Conservation (phyloP, 2,113 vertebrate species). For the Macrotus californicus region DNA sequence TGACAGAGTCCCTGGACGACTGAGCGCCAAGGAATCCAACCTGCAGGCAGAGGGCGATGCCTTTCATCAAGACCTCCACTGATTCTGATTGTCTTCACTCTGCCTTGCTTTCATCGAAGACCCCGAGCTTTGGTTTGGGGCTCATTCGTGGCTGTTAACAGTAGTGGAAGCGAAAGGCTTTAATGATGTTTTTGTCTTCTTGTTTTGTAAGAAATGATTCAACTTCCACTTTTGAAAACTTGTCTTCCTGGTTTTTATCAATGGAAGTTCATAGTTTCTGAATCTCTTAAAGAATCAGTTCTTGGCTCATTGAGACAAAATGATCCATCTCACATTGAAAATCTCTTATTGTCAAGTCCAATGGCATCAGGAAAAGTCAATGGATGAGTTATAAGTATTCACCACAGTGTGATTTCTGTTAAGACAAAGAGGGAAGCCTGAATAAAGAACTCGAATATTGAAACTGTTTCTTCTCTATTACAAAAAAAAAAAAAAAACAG, state of each 20-base stretch:
- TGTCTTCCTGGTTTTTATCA: constrained; percentile 2
- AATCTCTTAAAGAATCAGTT: constrained; percentile 7
- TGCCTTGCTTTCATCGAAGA: neutral
- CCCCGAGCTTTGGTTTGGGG: neutral
- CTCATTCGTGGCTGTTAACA: neutral
- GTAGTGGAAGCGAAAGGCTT: neutral
- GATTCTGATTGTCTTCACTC: neutral
- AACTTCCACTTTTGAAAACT: constrained; percentile 29
- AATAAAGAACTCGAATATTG: neutral
- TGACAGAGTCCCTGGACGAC: neutral
- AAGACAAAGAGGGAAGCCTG: neutral
- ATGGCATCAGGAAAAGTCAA: neutral
- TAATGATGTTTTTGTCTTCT: neutral
- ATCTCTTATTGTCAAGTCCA: constrained; percentile 40
- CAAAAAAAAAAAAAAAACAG: neutral
- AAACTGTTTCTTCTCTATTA: neutral
- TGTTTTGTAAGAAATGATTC: constrained; percentile 33
- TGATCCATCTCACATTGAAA: neutral
- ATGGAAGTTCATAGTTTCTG: constrained; percentile 1
- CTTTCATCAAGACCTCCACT: neutral
- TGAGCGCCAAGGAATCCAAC: neutral
- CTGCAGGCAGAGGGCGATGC: neutral
- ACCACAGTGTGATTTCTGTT: neutral
- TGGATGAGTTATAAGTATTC: constrained; percentile 11
- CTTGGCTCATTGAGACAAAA: constrained; percentile 36